These are phyloP conservation scores for Poeciliopsis retropinna DNA, from an alignment of 2,113 vertebrate genomes.

Conservation along the genomic window DNA sequence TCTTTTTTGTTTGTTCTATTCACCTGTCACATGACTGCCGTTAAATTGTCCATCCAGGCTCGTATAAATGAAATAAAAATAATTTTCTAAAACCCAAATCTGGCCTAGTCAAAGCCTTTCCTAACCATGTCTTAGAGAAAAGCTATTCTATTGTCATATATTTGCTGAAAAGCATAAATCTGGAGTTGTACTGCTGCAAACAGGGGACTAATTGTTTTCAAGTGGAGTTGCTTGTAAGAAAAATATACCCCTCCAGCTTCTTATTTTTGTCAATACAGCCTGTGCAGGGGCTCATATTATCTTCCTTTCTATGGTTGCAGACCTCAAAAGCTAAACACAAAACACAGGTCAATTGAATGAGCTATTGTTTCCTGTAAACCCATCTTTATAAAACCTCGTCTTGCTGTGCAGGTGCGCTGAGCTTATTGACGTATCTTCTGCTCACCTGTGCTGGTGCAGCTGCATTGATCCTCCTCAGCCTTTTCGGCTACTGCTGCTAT, in stretches of 20 bases:
- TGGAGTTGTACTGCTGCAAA: constrained; percentile 65
- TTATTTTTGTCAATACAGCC: not conserved
- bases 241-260: not conserved
- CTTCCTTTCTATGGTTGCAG: constrained; percentile 19
- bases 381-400: constrained; percentile 29
- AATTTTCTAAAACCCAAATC: constrained; percentile 42
- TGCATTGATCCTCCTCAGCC: constrained; percentile 34
- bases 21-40: accelerated
- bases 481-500: constrained; percentile 6
- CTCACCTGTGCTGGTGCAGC: constrained; percentile 37
- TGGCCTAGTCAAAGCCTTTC: constrained; percentile 64
- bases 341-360: not conserved
- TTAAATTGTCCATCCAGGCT: constrained; percentile 28
- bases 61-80: not conserved
- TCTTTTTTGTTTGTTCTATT: constrained; percentile 64
- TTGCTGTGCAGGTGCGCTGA: not conserved
- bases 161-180: constrained; percentile 48
- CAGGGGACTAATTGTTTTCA: constrained; percentile 11
- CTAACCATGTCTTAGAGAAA: constrained; percentile 46
- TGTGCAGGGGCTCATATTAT: not conserved
- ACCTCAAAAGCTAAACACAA: not conserved
- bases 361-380: constrained; percentile 41
- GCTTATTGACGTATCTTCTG: not conserved
- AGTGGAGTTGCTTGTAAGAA: constrained; percentile 34
- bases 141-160: constrained; percentile 73